A percentile compares a stretch with the other conserved stretches of the same genome.
These are phyloP conservation scores for Nesometra sesokonis DNA, from an alignment of 35 echinoderm and acorn worm genomes.

Conservation along the genomic window DNA sequence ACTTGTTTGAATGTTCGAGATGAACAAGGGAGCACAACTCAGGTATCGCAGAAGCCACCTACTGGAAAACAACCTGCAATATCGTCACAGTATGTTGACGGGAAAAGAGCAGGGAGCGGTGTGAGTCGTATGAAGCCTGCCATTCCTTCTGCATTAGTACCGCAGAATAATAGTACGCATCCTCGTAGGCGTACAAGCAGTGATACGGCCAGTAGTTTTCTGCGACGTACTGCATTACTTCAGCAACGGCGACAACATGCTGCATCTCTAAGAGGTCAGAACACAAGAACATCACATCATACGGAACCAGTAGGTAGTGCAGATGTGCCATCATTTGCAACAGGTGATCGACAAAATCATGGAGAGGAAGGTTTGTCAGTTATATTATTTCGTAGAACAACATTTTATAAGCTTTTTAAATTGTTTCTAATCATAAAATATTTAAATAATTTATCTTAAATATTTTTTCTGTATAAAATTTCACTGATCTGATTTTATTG, in stretches of 20 bases:
- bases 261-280: not conserved
- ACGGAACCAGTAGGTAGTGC: conserved; percentile 28
- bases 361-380: not conserved
- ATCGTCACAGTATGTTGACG: conserved; percentile 37
- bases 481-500: too few relatives aligned
- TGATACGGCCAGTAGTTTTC: conserved; percentile 38
- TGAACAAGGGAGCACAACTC: not conserved
- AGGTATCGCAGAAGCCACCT: conserved; percentile 1
- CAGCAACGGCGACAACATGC: conserved; percentile 43
- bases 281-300: conserved; percentile 13
- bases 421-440: too few relatives aligned
- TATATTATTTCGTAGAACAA: too few relatives aligned
- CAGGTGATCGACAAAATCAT: not conserved
- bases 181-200: conserved; percentile 72
- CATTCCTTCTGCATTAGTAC: not conserved
- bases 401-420: too few relatives aligned
- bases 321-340: conserved; percentile 31
- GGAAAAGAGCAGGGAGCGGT: conserved; percentile 40
- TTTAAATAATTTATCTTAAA: too few relatives aligned
- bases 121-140: not conserved
- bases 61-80: not conserved
- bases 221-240: conserved; percentile 39
- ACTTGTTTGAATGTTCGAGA: conserved; percentile 80
- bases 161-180: conserved; percentile 36
- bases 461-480: too few relatives aligned